These are phyloP conservation scores for Proisotoma minuta DNA, from an alignment of 2,888 invertebrate genomes.

Conservation along the genomic window DNA sequence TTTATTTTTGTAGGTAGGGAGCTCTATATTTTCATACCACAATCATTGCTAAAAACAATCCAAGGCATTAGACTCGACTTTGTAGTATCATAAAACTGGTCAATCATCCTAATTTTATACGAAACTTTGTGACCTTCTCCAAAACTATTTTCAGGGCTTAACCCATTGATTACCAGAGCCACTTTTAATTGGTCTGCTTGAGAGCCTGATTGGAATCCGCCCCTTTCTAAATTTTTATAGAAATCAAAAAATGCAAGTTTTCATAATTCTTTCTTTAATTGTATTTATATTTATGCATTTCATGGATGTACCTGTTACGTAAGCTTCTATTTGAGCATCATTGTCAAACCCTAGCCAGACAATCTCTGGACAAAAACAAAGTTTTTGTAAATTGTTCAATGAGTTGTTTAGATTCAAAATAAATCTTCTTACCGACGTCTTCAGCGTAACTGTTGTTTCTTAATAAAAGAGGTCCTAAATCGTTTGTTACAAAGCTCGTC, in stretches of 20 bases:
- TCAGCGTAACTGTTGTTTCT: background rate
- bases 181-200: background rate
- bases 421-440: no score
- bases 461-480: no score
- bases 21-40: no score
- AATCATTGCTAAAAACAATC: background rate
- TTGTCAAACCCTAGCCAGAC: background rate
- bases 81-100: slow-evolving; percentile 1
- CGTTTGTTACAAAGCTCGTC: no score
- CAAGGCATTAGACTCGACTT: background rate
- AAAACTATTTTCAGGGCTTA: background rate
- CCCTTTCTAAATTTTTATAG: no score
- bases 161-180: background rate
- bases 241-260: no score
- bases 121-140: background rate
- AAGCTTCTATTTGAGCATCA: background rate
- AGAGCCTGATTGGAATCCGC: no score
- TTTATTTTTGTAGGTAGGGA: no score
- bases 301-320: background rate
- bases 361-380: background rate
- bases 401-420: background rate
- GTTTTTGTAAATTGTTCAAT: background rate
- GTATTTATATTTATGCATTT: no score
- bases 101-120: background rate
- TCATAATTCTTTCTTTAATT: no score